These are phyloP conservation scores for Melanitta fusca DNA, from an alignment of 2,797 vertebrate genomes.

Conservation along the genomic window DNA sequence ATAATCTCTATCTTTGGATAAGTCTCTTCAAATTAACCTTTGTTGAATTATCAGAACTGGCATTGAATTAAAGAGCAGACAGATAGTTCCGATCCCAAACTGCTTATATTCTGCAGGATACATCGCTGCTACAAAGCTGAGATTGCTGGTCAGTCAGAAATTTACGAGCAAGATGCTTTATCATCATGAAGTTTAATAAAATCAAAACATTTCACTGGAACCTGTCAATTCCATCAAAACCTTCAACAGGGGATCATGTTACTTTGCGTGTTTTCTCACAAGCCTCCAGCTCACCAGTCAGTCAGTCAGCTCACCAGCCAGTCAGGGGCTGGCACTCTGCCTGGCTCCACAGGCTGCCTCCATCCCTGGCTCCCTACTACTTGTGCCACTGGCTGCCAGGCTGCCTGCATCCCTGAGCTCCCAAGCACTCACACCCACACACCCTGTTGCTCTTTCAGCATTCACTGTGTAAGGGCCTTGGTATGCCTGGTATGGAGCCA, in stretches of 20 bases:
- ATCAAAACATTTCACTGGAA: not conserved
- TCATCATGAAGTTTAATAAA: not conserved
- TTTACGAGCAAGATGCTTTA: not conserved
- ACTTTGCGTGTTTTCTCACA: not conserved
- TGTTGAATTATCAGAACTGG: not conserved
- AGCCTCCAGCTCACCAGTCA: not conserved
- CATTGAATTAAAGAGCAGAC: not conserved
- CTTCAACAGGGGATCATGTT: not conserved
- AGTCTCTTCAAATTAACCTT: not conserved
- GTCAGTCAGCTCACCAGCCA: too few species aligned
- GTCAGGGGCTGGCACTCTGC: not conserved
- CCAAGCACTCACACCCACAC: not conserved
- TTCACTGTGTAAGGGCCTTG: rapidly evolving
- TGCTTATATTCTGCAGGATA: not conserved
- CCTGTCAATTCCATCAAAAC: not conserved
- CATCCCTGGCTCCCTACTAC: not conserved
- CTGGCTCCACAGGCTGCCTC: not conserved
- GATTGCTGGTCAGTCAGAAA: not conserved
- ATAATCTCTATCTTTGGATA: not conserved
- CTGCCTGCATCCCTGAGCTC: not conserved
- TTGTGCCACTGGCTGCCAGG: rapidly evolving
- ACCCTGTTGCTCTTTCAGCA: not conserved
- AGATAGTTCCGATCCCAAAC: not conserved
- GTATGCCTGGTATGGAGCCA: not conserved
- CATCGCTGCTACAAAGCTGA: not conserved